A percentile compares a stretch with the other conserved stretches of the same genome.
phyloP scores from a whole-genome alignment of 1,140 invertebrate species.

The Triops longicaudatus region DNA sequence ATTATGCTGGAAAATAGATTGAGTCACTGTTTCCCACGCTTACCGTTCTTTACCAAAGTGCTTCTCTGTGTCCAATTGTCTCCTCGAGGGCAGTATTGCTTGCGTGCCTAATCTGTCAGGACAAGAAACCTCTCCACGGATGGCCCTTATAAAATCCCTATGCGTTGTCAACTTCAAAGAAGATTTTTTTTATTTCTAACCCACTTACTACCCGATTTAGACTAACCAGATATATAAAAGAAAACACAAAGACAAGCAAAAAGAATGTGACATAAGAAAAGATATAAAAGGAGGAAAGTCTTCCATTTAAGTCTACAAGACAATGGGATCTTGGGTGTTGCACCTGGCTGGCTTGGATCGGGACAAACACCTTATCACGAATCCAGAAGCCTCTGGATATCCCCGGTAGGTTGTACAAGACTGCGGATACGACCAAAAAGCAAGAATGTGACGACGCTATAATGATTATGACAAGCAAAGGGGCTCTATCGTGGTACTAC shows the following conservation, averaged over 20 bases:
- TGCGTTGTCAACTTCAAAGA: too few species aligned
- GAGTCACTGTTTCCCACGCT: neutral
- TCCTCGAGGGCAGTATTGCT: neutral
- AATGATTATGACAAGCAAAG: neutral
- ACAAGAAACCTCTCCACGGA: neutral
- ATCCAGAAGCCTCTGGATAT: neutral
- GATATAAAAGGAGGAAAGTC: neutral
- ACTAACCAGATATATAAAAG: too few species aligned
- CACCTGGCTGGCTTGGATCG: neutral
- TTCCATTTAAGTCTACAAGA: neutral
- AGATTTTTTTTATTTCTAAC: too few species aligned
- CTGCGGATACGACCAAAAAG: neutral
- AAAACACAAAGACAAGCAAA: too few species aligned
- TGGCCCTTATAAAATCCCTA: neutral
- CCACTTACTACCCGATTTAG: too few species aligned
- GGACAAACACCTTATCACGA: neutral
- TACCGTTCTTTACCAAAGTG: neutral
- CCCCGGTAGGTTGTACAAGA: neutral
- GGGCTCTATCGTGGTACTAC: neutral
- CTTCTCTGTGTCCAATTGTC: neutral
- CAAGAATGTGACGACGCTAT: constrained; percentile 6
- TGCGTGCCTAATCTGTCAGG: neutral
- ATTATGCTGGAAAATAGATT: constrained; percentile 1
- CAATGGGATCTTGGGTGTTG: neutral
- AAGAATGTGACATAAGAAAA: neutral